phyloP scores from a whole-genome alignment of 1,140 invertebrate species.

The Drosophila leontia region DNA sequence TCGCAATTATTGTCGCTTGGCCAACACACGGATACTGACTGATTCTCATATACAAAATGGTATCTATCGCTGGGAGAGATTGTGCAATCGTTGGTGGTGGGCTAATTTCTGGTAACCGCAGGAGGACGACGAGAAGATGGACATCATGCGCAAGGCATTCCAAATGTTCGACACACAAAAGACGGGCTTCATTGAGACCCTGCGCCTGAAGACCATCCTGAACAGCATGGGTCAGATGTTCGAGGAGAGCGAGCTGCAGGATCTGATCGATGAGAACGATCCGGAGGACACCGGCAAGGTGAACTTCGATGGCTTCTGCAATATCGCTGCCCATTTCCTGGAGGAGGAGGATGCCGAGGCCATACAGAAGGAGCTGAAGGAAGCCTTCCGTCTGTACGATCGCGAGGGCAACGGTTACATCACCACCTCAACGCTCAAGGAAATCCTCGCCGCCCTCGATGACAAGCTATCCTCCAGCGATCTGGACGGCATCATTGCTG shows the following conservation, averaged over 20 bases:
- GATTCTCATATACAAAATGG: slow-evolving; percentile 58
- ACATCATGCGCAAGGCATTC: slow-evolving; percentile 96
- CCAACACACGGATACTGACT: slow-evolving; percentile 15
- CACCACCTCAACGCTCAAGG: slow-evolving; percentile 94
- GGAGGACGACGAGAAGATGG: slow-evolving; percentile 91
- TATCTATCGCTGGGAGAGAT: slow-evolving; percentile 46
- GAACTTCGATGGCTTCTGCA: slow-evolving; percentile 97
- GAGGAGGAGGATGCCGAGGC: slow-evolving; percentile 96
- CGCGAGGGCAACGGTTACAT: slow-evolving; percentile 96
- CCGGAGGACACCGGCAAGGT: slow-evolving; percentile 94
- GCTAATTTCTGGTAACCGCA: slow-evolving; percentile 31
- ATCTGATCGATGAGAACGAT: slow-evolving; percentile 93
- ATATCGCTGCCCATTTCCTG: slow-evolving; percentile 95
- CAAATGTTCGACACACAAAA: slow-evolving; percentile 97
- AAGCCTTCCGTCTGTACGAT: slow-evolving; percentile 94
- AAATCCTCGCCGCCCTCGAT: slow-evolving; percentile 95
- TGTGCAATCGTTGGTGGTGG: slow-evolving; percentile 26
- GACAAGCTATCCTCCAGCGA: slow-evolving; percentile 94
- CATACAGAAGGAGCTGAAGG: slow-evolving; percentile 97
- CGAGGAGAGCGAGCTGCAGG: slow-evolving; percentile 93
- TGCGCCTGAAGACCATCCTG: slow-evolving; percentile 95
- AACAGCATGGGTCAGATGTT: slow-evolving; percentile 97
- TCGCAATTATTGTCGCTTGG: slow-evolving; percentile 49
- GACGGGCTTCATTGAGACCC: slow-evolving; percentile 94
- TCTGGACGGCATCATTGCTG: slow-evolving; percentile 95